Evolutionary conservation across 2,888 invertebrate species (phyloP).

Genomic region (Drosophila helvetica): DNA sequence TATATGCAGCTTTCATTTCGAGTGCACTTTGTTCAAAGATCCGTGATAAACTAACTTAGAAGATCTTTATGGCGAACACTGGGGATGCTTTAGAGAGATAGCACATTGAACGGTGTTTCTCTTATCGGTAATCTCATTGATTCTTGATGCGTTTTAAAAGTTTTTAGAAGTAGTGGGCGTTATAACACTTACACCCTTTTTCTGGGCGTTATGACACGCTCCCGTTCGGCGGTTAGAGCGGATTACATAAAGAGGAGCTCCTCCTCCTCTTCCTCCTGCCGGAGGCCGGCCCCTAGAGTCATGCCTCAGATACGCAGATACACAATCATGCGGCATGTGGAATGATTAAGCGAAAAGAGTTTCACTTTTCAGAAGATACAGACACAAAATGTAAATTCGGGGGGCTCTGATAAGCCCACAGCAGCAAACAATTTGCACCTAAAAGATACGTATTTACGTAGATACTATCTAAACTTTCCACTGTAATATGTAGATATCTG

Average conservation of each 20-base stretch:
- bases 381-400: neutral
- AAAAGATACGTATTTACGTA: neutral
- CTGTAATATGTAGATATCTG: neutral
- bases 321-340: neutral
- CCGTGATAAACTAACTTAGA: too few relatives aligned
- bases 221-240: slow-evolving; percentile 56
- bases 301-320: too few relatives aligned
- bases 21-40: too few relatives aligned
- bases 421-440: neutral
- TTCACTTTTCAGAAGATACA: slow-evolving; percentile 1
- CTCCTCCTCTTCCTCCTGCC: neutral
- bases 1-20: too few relatives aligned
- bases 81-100: too few relatives aligned
- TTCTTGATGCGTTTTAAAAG: too few relatives aligned
- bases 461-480: neutral
- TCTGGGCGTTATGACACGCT: too few relatives aligned
- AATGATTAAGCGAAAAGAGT: neutral
- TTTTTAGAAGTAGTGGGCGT: slow-evolving; percentile 65
- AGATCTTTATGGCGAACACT: too few relatives aligned
- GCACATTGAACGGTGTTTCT: too few relatives aligned
- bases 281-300: neutral
- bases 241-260: slow-evolving; percentile 36
- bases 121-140: too few relatives aligned
- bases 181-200: too few relatives aligned
- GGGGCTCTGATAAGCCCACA: too few relatives aligned